Percentiles rank a stretch among this genome's conserved stretches.
These are phyloP conservation scores for Sarcophaga peregrina DNA, from an alignment of 1,140 invertebrate species.

Conservation along the genomic window DNA sequence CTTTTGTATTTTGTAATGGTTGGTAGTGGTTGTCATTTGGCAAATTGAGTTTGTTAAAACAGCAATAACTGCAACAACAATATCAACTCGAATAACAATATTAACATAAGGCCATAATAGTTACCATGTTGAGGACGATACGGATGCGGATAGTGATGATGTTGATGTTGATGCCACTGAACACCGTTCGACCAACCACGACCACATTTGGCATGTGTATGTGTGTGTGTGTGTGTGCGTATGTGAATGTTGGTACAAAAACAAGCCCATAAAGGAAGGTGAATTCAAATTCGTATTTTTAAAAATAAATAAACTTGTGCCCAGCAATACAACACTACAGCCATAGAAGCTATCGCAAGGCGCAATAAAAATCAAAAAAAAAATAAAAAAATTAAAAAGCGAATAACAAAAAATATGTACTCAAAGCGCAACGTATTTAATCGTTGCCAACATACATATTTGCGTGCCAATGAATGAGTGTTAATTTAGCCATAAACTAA, in stretches of 20 bases:
- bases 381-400: not conserved
- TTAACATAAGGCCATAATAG: conserved; percentile 7
- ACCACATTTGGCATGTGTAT: no score
- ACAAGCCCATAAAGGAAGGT: no score
- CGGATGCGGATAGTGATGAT: not conserved
- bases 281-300: no score
- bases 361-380: not conserved
- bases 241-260: no score
- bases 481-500: conserved; percentile 22
- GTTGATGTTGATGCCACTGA: not conserved
- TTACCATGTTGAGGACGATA: not conserved
- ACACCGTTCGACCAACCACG: not conserved
- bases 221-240: no score
- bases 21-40: conserved; percentile 17
- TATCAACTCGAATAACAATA: not conserved
- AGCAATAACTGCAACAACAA: not conserved
- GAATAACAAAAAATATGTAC: not conserved
- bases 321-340: no score
- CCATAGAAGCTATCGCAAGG: not conserved
- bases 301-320: no score
- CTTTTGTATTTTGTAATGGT: not conserved
- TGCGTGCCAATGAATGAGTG: conserved; percentile 1
- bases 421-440: not conserved
- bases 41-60: conserved; percentile 10
- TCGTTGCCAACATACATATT: not conserved